Evolutionary conservation across 1,140 invertebrate genomes (phyloP).

Genomic region (Drosophila lowei): DNA sequence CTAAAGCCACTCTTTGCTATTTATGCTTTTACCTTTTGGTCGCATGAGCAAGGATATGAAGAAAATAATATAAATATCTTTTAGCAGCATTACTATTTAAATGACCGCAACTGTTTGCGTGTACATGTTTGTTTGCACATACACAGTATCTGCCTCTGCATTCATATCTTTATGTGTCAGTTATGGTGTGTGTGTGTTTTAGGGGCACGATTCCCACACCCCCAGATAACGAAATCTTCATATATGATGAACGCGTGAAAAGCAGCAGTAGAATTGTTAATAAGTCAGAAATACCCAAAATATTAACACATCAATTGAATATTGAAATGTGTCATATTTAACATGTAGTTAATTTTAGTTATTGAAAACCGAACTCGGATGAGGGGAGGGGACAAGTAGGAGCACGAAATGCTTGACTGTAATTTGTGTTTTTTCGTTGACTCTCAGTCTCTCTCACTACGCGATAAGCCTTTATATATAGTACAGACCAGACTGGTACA

Average conservation of each 20-base stretch:
- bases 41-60: too few relatives aligned
- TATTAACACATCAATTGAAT: conserved; percentile 10
- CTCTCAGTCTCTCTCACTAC: background rate
- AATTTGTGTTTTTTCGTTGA: conserved; percentile 16
- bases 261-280: conserved; percentile 16
- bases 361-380: background rate
- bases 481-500: conserved; percentile 15
- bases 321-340: conserved; percentile 17
- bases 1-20: too few relatives aligned
- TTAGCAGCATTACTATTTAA: too few relatives aligned
- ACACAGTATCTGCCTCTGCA: too few relatives aligned
- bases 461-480: conserved; percentile 43
- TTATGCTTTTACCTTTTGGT: too few relatives aligned
- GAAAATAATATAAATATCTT: too few relatives aligned
- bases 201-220: conserved; percentile 44
- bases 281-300: conserved; percentile 14
- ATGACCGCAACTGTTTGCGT: background rate
- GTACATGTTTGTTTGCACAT: conserved; percentile 6
- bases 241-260: conserved; percentile 23
- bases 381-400: background rate
- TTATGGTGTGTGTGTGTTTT: conserved; percentile 14
- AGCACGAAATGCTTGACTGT: conserved; percentile 7
- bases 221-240: conserved; percentile 25
- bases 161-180: conserved; percentile 3
- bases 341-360: conserved; percentile 9